Evolutionary conservation across 2,888 invertebrate genomes (phyloP).

Genomic region (Melinopterus prodromus): DNA sequence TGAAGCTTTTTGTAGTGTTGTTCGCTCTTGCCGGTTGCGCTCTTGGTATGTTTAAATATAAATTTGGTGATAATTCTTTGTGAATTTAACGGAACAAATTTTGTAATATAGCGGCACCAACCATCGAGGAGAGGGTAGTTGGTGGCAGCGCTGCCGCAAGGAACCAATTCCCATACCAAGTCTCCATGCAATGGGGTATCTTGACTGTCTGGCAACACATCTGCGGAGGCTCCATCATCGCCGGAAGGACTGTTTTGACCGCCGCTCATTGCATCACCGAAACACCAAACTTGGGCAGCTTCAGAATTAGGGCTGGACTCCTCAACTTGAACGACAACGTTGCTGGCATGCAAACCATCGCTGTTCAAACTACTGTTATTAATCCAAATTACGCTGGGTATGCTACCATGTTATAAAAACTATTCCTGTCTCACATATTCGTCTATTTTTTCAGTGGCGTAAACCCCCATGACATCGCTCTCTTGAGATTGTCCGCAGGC

Average conservation of each 20-base stretch:
- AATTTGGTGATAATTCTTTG: constrained; percentile 7
- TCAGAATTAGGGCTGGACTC: constrained; percentile 47
- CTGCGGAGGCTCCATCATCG: constrained; percentile 60
- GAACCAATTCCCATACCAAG: constrained; percentile 55
- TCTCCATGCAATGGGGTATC: constrained; percentile 53
- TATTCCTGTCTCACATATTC: not conserved
- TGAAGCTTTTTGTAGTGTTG: constrained; percentile 23
- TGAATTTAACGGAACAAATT: not conserved
- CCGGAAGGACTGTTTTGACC: constrained; percentile 53
- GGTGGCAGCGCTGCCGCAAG: constrained; percentile 45
- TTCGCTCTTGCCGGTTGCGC: constrained; percentile 23
- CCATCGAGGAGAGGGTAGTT: constrained; percentile 32
- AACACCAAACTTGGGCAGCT: constrained; percentile 39
- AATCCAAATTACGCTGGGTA: constrained; percentile 47
- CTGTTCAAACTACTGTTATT: constrained; percentile 42
- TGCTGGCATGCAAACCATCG: constrained; percentile 40
- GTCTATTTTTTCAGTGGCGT: constrained; percentile 36
- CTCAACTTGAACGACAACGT: constrained; percentile 44
- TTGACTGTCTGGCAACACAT: constrained; percentile 52
- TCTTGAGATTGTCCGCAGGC: constrained; percentile 57
- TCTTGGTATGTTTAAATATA: constrained; percentile 15
- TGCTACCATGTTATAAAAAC: not conserved
- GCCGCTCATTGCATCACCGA: constrained; percentile 58
- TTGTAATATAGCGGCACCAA: not conserved
- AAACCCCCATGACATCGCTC: constrained; percentile 63